Evolutionary conservation across 2,797 vertebrate species (phyloP), one percentile per base, ranked within the genome.

Genomic region (Hoplostethus atlanticus): DNA sequence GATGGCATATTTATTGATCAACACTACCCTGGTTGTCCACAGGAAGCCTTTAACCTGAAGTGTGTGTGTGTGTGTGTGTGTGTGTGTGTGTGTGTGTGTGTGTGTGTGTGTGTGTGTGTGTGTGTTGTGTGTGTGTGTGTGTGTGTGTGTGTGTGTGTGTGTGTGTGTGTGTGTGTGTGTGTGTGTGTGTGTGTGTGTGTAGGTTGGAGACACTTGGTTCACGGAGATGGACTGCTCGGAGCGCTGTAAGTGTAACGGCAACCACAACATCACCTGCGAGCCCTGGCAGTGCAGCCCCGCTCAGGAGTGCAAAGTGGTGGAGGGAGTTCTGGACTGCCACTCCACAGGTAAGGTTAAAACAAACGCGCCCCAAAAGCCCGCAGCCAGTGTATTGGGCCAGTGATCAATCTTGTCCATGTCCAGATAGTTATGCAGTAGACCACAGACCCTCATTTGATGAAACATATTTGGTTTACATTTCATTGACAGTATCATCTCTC

Each of bases 121-220:
- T 58, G 36, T 57, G 57, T 64, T 50, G 11, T 30, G n/a, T 58
- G 16, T 70, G 13, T 60, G 1, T 76, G 52, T 30, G 31, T 46
- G 46, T 46, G 50, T 55, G 61, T 70, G 52, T 58, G 36, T 57
- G 57, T 50, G 11, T 30, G n/a, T 58, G 16, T 70, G 13, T 60
- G 1, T 76, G 52, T 30, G 31, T 46, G 46, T 46, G 50, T 55
- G 61, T 70, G 52, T 58, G 31, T 46, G 46, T 46, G 50, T 55
- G 61, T 70, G 52, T 58, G 36, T 57, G 57, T 50, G 11, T 30
- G n/a, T 58, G 16, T 70, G 13, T 60, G 1, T 76, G 52, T 30
- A 97, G 96, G 87, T 91, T 34, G 93, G 95, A 73, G 95, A 96
- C 85, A 91, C 84, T n/a, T 98, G 97, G 97, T 96, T 97, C 81